Percentiles rank a stretch among this genome's conserved stretches.
These are phyloP conservation scores for Hydractinia echinata DNA, from an alignment of 30 jellyfish, hydroid and myxozoan genomes.

Conservation along the genomic window DNA sequence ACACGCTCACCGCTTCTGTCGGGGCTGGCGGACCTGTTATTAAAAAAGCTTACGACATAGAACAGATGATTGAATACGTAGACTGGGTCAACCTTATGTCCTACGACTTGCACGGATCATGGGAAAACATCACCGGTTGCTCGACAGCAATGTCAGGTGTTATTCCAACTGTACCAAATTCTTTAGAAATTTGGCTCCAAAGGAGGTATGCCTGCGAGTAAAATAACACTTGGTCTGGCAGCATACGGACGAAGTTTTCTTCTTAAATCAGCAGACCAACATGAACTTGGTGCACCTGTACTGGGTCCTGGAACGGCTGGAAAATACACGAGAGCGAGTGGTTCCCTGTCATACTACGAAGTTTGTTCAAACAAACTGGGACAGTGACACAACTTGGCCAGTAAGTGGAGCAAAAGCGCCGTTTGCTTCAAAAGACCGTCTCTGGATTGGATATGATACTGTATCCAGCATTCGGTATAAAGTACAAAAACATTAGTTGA, in stretches of 20 bases:
- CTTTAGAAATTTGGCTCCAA: constrained; percentile 75
- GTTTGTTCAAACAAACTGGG: constrained; percentile 57
- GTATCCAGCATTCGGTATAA: constrained; percentile 54
- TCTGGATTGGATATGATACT: constrained; percentile 80
- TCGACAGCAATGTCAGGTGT: constrained; percentile 64
- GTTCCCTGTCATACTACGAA: constrained; percentile 75
- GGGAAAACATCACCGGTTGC: constrained; percentile 95
- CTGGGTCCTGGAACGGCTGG: constrained; percentile 82
- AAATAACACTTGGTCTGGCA: constrained; percentile 83
- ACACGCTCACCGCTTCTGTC: constrained; percentile 80
- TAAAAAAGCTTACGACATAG: constrained; percentile 77
- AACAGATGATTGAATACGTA: constrained; percentile 48
- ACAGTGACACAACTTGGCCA: constrained; percentile 44
- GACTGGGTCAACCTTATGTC: constrained; percentile 92
- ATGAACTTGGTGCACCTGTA: constrained; percentile 85
- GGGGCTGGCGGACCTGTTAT: constrained; percentile 85
- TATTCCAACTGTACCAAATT: constrained; percentile 55
- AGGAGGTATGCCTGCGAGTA: constrained; percentile 81
- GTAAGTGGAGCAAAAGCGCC: constrained; percentile 80
- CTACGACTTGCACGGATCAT: constrained; percentile 86
- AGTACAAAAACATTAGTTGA: constrained; percentile 62
- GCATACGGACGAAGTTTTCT: constrained; percentile 84
- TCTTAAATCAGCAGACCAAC: constrained; percentile 36
- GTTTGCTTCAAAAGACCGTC: constrained; percentile 62
- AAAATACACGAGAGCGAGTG: constrained; percentile 66